Base-by-base conservation (phyloP, 1,140 invertebrate genomes). In the Aphelenchoides avenae region DNA sequence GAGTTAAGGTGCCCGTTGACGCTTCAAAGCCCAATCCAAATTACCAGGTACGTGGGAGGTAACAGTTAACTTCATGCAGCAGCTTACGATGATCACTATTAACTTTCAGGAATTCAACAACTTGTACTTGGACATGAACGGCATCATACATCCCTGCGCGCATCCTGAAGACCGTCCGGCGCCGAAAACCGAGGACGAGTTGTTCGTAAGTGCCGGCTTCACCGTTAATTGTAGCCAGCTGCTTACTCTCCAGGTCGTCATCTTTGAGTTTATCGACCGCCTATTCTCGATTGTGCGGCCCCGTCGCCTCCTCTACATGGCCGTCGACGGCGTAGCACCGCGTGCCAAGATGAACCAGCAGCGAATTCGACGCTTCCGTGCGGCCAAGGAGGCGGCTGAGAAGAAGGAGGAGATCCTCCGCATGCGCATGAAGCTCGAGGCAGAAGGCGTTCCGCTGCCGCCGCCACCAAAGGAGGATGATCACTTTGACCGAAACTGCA, bases 111-210 rank as follows among this genome's bases (percentile, higher is more conserved):
- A 93, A 80, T 99, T 99, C 84, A 94, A 99, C 79, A 99, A 98
- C 81, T 81, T 99, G 1, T 98, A 97, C 77, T 80, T 98, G 63
- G 93, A 98, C 72, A 98, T 99, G 94, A 99, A 99, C 81, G 95
- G 94, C 3, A 99, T 99, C 62, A 98, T 99, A 72, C 94, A 99
- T 84, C 94, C 94, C 18, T 99, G 94, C 78, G 96, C 91, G 37
- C 95, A 99, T 86, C 95, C 95, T n/a, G 95, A 99, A 79, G 89
- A 98, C 76, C 89, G 87, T 70, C 90, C 94, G 30, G 87, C 94
- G 0, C 95, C 95, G 0, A 91, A 91, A 81, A 89, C 92, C 82
- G 94, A 99, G 79, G 92, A 97, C 77, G 95, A 99, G 81, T 99
- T 99, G 94, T 98, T 99, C 91, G 83, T 83, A 46, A 88, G 65